Base-by-base conservation (phyloP, 2,797 vertebrate species). In the Lycodopsis pacificus region DNA sequence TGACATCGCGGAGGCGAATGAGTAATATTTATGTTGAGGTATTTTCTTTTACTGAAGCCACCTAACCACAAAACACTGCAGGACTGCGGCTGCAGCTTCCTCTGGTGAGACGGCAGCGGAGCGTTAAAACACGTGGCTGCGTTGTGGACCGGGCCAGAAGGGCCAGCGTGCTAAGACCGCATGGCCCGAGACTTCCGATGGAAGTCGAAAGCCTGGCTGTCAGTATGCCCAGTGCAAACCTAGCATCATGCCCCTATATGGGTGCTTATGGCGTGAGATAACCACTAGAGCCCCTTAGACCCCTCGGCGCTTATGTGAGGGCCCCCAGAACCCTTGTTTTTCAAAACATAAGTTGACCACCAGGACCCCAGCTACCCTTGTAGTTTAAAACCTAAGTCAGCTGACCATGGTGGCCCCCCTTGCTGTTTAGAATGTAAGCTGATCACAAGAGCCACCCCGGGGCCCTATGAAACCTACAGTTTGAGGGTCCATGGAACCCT, bases 21-120 rank as follows among this genome's bases (percentile, higher is more conserved):
- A 61, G 11, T 22, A 46, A 11, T 40, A 11, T 49, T 72, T 83
- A 65, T 70, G 38, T 62, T 66, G 14, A 19, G 11, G 4, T 8
- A 3, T 5, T 8, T 51, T 63, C 53, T 36, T 78, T 46, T 22
- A 40, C 6, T 65, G 58, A 75, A 65, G 25, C 54, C 62, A 57
- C 42, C 53, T 66, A 4, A 6, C 79, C 30, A 62, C 17, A 40
- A 77, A 34, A 34, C 32, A 34, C 32, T 34, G 32, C 32, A 34
- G 32, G 32, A 32, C 6, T 1, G 32, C 32, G 32, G 32, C 32
- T 34, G 32, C 62, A 61, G 34, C 46, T n/a, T 67, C 65, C 38
- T 5, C 57, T 57, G 49, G 44, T 38, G 22, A 61, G 12, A 68
- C 44, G 13, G 30, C 27, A 72, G 32, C 32, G 7, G 32, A 34